A percentile compares a stretch with the other conserved stretches of the same genome.
These are phyloP conservation scores for Apolygus lucorum DNA, from an alignment of 1,140 invertebrate genomes.

Conservation along the genomic window DNA sequence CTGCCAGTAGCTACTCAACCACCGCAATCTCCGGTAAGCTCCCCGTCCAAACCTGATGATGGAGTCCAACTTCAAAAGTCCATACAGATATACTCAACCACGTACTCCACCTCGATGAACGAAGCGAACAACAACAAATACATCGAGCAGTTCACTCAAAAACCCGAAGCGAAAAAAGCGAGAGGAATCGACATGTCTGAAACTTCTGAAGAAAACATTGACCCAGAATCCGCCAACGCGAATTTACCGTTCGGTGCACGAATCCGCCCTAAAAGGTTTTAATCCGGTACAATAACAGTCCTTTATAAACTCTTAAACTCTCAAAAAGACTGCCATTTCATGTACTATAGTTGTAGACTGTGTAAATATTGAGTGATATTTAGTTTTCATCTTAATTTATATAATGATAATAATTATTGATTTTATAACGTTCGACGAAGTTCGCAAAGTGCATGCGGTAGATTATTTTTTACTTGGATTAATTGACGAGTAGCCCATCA, in stretches of 20 bases:
- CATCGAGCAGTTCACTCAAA: not conserved
- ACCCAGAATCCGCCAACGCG: not conserved
- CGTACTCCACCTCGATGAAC: not conserved
- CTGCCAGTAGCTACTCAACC: not conserved
- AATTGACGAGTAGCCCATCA: too few relatives aligned
- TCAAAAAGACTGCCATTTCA: constrained; percentile 13
- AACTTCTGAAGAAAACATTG: not conserved
- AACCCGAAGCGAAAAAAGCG: constrained; percentile 1
- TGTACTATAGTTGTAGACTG: too few relatives aligned
- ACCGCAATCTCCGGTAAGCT: not conserved
- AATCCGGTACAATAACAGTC: too few relatives aligned
- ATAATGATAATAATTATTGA: too few relatives aligned
- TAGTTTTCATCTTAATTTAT: too few relatives aligned
- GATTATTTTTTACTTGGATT: too few relatives aligned
- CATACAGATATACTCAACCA: constrained; percentile 18
- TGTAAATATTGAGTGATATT: too few relatives aligned
- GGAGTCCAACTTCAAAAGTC: constrained; percentile 21
- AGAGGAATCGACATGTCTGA: not conserved
- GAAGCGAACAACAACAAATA: not conserved
- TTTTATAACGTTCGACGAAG: too few relatives aligned
- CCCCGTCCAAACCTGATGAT: constrained; percentile 6
- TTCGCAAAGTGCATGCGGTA: too few relatives aligned
- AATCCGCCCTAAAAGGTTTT: constrained; percentile 23
- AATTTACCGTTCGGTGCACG: constrained; percentile 4
- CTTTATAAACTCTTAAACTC: not conserved